These are phyloP conservation scores for Hippocampus kuda DNA, from an alignment of 2,797 vertebrate genomes.

Conservation along the genomic window DNA sequence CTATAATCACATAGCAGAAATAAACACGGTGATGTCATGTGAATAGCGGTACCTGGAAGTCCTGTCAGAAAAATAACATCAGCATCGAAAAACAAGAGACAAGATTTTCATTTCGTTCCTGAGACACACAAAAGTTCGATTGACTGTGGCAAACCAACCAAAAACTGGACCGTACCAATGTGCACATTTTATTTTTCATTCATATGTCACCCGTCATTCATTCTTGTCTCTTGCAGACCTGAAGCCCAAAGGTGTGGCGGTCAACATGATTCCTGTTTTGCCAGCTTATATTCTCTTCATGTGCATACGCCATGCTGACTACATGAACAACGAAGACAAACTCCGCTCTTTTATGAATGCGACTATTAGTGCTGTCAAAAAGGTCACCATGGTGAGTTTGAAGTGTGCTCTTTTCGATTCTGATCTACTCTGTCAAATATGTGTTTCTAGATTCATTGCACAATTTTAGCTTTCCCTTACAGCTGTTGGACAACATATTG, in stretches of 20 bases:
- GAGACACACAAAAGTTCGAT: not conserved
- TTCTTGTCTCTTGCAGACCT: conserved; percentile 64
- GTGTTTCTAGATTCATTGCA: no score
- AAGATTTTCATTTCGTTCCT: not conserved
- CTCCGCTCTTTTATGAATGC: conserved; percentile 86
- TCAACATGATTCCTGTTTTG: conserved; percentile 88
- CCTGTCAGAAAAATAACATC: no score
- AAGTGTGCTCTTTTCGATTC: not conserved
- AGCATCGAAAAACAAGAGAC: no score
- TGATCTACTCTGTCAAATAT: not conserved
- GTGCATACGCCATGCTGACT: conserved; percentile 89
- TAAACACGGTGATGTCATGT: no score
- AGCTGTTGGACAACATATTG: no score
- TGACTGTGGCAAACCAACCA: not conserved
- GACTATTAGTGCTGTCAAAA: conserved; percentile 75
- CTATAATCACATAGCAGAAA: no score
- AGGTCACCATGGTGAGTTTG: conserved; percentile 75
- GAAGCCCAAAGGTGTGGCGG: conserved; percentile 87
- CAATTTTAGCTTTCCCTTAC: no score
- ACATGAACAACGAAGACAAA: conserved; percentile 78
- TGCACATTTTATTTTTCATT: not conserved
- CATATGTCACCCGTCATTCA: not conserved
- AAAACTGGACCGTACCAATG: not conserved
- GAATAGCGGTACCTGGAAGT: no score
- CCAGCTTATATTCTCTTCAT: conserved; percentile 89